Evolutionary conservation across 2,797 vertebrate genomes (phyloP), one percentile per base, ranked within the genome.

Genomic region (Cynopterus sphinx): DNA sequence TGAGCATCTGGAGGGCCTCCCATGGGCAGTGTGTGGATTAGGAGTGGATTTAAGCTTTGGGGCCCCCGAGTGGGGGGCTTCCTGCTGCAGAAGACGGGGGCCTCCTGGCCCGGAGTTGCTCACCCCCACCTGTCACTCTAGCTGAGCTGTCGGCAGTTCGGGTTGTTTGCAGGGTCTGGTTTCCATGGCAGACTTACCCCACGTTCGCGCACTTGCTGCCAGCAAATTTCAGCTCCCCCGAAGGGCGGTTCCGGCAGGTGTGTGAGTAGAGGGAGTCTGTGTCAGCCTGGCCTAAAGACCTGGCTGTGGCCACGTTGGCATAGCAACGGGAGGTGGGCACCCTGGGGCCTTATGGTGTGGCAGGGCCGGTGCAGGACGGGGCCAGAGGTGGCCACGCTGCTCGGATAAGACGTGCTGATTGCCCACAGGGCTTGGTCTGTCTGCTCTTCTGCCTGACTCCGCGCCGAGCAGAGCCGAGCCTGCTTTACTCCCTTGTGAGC

Each of bases 391-490:
- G 21, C 9, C 1, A 0, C 24, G 0, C 5, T 4, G 0, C 11
- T 0, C 6, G 33, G 17, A 5, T 0, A 2, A 36, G 53, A 61
- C 17, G 6, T 0, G 10, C 68, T 28, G 19, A 41, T 9, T 41
- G 85, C 46, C 57, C 8, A 1, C 0, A 4, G n/a, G 68, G 31
- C 11, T 43, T 0, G 0, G 31, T 21, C 75, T 21, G 19, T 39
- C 9, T 9, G 33, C 39, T 17, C n/a, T 7, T 33, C 0, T 5
- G 9, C 88, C 63, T 33, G 67, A 19, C 8, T 55, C 24, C 0
- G 5, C 74, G 83, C 68, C 0, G 5, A 51, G 49, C 21, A 26
- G 61, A 83, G n/a, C 61, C 51, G 81, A 83, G 22, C 41, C 3
- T 2, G 10, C 39, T 28, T 43, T 36, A 19, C 70, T 41, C 5